Conservation (phyloP, 2,888 invertebrate species). For the Scaptomyza reducta region DNA sequence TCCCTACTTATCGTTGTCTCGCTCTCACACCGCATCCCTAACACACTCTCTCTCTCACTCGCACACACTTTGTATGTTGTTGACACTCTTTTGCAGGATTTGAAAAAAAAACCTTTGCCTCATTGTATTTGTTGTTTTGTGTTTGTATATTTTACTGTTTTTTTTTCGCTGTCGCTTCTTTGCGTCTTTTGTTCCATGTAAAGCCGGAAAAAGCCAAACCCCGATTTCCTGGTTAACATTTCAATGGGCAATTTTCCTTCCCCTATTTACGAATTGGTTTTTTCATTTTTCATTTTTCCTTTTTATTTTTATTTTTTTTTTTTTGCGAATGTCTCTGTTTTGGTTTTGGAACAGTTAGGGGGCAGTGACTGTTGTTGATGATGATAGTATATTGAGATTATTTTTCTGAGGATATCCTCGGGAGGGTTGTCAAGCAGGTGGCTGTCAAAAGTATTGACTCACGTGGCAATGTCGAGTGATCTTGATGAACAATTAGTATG, state of each 20-base stretch:
- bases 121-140: conserved; percentile 62
- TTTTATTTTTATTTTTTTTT: conserved; percentile 6
- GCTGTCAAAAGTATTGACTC: conserved; percentile 20
- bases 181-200: conserved; percentile 64
- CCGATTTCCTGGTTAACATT: conserved; percentile 79
- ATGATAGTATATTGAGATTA: conserved; percentile 22
- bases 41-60: conserved; percentile 6
- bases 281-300: conserved; percentile 27
- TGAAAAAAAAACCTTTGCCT: conserved; percentile 52
- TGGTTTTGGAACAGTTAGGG: conserved; percentile 35
- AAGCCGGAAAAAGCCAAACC: conserved; percentile 82
- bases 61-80: conserved; percentile 48
- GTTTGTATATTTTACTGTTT: conserved; percentile 55
- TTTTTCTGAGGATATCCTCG: conserved; percentile 12
- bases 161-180: conserved; percentile 52
- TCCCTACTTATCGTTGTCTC: conserved; percentile 8
- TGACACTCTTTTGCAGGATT: conserved; percentile 63
- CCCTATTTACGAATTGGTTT: conserved; percentile 50
- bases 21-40: conserved; percentile 9
- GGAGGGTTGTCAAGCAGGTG: conserved; percentile 47
- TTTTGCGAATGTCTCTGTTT: conserved; percentile 35
- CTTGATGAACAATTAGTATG: conserved; percentile 26
- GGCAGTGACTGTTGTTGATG: conserved; percentile 62
- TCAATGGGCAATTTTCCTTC: conserved; percentile 74
- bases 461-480: conserved; percentile 36